A percentile compares a stretch with the other conserved stretches of the same genome.
These are phyloP conservation scores for Notechis scutatus DNA, from an alignment of 2,113 vertebrate genomes.

Conservation along the genomic window DNA sequence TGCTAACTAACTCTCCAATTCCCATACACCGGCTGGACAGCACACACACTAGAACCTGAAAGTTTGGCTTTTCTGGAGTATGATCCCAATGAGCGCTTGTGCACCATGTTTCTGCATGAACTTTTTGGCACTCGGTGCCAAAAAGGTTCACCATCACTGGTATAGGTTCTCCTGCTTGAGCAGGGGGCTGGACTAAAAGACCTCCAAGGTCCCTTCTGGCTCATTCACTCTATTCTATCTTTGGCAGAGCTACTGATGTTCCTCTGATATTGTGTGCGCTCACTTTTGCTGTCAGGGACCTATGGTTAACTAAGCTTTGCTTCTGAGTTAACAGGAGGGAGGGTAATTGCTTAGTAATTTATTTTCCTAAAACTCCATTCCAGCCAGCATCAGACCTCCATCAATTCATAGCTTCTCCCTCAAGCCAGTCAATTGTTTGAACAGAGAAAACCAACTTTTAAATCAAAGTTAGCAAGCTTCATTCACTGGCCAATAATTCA, in stretches of 20 bases:
- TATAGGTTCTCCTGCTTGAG: too few relatives aligned
- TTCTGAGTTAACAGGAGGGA: background rate
- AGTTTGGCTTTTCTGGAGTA: too few relatives aligned
- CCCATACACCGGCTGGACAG: too few relatives aligned
- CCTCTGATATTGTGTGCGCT: background rate
- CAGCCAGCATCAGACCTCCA: background rate
- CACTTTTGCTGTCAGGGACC: background rate
- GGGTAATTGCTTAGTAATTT: background rate
- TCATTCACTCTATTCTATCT: background rate
- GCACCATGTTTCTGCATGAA: too few relatives aligned
- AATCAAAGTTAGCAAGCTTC: background rate
- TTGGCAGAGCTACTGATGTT: background rate
- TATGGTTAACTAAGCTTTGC: background rate
- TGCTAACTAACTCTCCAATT: too few relatives aligned
- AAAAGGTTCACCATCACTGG: too few relatives aligned
- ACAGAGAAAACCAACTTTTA: background rate
- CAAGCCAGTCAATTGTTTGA: background rate
- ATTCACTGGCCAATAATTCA: background rate
- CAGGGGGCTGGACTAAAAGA: too few relatives aligned
- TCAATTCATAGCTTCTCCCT: background rate
- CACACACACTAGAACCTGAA: too few relatives aligned
- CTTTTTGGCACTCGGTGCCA: too few relatives aligned
- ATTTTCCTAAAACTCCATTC: background rate
- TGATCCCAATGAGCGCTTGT: too few relatives aligned
- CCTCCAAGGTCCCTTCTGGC: too few relatives aligned